Percentiles rank a stretch among this genome's conserved stretches.
Evolutionary conservation across 2,888 invertebrate genomes (phyloP).

Genomic region (Pandemis heparana): DNA sequence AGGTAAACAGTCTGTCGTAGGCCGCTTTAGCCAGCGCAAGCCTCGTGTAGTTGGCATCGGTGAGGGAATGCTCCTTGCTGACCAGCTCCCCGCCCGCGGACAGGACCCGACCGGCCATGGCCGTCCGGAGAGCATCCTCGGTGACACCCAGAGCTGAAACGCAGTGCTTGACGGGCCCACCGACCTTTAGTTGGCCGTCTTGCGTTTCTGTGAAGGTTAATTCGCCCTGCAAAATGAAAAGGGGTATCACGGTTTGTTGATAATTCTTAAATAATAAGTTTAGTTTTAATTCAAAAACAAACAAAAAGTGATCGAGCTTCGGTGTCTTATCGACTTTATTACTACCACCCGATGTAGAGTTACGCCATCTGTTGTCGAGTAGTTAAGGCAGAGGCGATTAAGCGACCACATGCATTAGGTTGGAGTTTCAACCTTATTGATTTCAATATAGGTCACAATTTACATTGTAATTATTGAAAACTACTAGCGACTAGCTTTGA

Average conservation of each 20-base stretch:
- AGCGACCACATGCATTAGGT: no score
- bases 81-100: constrained; percentile 92
- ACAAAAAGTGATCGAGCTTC: no score
- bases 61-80: constrained; percentile 93
- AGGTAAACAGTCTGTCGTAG: constrained; percentile 97
- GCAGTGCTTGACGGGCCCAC: constrained; percentile 79
- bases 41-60: constrained; percentile 94
- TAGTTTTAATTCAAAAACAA: not conserved
- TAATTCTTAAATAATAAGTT: no score
- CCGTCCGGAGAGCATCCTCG: constrained; percentile 88
- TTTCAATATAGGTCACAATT: no score
- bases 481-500: no score
- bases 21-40: constrained; percentile 98
- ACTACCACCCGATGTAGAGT: no score
- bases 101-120: constrained; percentile 95
- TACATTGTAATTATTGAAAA: no score
- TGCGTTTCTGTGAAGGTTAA: constrained; percentile 85
- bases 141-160: constrained; percentile 85
- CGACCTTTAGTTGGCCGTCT: constrained; percentile 86
- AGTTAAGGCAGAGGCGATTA: no score
- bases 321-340: no score
- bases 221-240: constrained; percentile 82
- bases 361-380: no score
- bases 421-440: no score
- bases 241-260: not conserved